Evolutionary conservation across 2,797 vertebrate species (phyloP), one percentile per base, ranked within the genome.

Genomic region (Lepilemur septentrionalis): DNA sequence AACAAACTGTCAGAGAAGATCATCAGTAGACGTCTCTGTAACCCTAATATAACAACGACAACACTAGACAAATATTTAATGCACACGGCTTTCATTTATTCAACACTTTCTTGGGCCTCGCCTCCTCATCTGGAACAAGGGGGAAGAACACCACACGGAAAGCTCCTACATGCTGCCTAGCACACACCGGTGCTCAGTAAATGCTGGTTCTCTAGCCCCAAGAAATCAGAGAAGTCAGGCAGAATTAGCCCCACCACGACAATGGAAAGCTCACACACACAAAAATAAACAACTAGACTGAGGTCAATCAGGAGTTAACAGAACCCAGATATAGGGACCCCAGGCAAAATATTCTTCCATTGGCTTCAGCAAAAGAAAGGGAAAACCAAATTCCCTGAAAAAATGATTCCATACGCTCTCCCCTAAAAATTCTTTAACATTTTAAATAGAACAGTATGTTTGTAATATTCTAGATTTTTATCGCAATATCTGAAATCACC

Each of bases 1-100:
- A 92, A 88, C 80, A 91, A 93, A 61, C 57, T 59, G 35, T 69
- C 75, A 30, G 30, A 87, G 94, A 78, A 65, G 41, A 75, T 9
- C n/a, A n/a, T 52, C 22, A 11, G 46, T 11, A 52, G 6, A 9
- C 38, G 52, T 65, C 72, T 90, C 78, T 41, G 17, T 72, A 22
- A 78, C 35, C 38, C 73, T 78, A 25, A 63, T 2, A 63, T 5
- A 35, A 86, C 61, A 69, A 89, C 57, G n/a, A 87, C 55, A 23
- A 50, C 32, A 8, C 4, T 32, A 76, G 52, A 38, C 80, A 84
- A 52, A 52, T 13, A 70, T 8, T 32, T 18, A 15, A 5, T 20
- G 48, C 10, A 20, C 78, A 10, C 0, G 4, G 59, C 38, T 43
- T 35, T n/a, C 48, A 1, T 1, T 35, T 22, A 18, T 41, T 70